Percentiles rank a stretch among this genome's conserved stretches.
These are phyloP conservation scores for Homarus americanus DNA, from an alignment of 1,140 invertebrate genomes.

Conservation along the genomic window DNA sequence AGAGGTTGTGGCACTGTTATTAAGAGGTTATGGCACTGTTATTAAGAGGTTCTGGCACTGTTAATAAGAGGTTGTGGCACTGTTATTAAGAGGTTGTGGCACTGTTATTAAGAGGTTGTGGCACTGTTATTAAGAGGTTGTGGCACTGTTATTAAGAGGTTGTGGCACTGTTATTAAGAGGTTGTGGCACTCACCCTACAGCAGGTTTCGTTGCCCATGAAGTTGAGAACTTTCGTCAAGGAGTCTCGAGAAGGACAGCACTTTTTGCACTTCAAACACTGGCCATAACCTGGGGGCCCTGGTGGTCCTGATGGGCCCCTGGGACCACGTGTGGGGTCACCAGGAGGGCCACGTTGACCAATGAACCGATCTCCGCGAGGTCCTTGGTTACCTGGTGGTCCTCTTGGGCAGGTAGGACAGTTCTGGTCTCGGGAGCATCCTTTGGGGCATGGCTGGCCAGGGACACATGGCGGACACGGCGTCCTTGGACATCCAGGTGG, in stretches of 20 bases:
- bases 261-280: neutral
- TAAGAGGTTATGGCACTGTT: no score
- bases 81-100: no score
- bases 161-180: no score
- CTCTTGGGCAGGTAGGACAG: slow-evolving; percentile 21
- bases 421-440: neutral
- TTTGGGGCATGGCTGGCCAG: slow-evolving; percentile 21
- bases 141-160: no score
- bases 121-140: no score
- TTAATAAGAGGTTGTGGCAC: no score
- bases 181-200: slow-evolving; percentile 15
- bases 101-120: no score
- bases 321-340: neutral
- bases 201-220: neutral
- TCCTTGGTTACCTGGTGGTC: slow-evolving; percentile 7
- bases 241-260: slow-evolving; percentile 6
- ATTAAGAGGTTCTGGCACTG: no score
- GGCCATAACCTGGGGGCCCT: slow-evolving; percentile 8
- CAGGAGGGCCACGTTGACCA: slow-evolving; percentile 10
- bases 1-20: no score
- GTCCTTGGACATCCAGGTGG: slow-evolving; percentile 3
- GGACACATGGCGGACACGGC: slow-evolving; percentile 38
- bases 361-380: neutral
- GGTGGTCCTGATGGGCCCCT: slow-evolving; percentile 18
- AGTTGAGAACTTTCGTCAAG: neutral